These are phyloP conservation scores for Colinus virginianus DNA, from an alignment of 2,113 vertebrate species.

Conservation along the genomic window DNA sequence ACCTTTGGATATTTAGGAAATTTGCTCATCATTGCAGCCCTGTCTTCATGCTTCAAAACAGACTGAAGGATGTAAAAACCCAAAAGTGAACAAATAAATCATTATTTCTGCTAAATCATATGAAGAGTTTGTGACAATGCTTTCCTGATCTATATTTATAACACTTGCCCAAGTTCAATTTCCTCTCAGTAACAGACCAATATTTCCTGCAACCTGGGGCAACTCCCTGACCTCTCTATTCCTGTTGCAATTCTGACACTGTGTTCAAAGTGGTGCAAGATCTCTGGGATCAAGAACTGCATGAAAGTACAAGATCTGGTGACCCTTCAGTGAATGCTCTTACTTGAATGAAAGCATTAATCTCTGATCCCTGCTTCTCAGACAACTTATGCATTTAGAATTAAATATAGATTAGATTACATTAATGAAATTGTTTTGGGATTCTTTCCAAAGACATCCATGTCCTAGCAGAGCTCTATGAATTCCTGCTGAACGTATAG, in stretches of 20 bases:
- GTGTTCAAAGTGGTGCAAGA: neutral
- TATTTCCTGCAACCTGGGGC: neutral
- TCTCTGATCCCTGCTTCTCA: neutral
- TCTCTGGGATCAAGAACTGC: neutral
- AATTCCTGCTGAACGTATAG: neutral
- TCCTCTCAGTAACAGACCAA: neutral
- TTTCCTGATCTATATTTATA: neutral
- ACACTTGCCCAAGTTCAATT: neutral
- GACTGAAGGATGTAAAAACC: neutral
- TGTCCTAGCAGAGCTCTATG: neutral
- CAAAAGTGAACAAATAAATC: neutral
- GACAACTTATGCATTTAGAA: neutral
- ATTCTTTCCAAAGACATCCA: neutral
- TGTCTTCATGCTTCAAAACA: neutral
- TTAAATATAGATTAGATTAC: slow-evolving; percentile 18
- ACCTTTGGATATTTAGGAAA: neutral
- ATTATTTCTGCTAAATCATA: neutral
- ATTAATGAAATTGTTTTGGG: neutral
- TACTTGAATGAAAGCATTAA: neutral
- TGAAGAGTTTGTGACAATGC: neutral
- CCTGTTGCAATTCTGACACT: neutral
- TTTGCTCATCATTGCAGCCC: neutral
- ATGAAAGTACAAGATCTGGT: neutral
- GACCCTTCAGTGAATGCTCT: neutral
- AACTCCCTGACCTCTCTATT: neutral